phyloP scores from a whole-genome alignment of 2,888 invertebrate species.

The Megaustenia siamemsis region DNA sequence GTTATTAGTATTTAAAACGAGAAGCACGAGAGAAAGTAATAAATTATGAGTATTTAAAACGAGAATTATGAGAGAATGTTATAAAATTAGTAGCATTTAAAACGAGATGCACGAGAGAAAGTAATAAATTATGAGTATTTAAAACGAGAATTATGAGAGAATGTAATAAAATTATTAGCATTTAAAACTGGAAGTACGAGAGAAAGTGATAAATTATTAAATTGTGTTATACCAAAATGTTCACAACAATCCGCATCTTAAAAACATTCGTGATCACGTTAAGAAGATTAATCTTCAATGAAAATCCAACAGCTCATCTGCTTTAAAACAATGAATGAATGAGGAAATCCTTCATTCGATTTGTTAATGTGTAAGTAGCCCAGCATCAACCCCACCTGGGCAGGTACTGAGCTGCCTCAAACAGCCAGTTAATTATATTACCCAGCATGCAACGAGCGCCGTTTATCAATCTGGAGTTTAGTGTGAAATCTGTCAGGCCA shows the following conservation, averaged over 20 bases:
- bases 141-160: no score
- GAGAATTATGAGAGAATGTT: no score
- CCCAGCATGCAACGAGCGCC: not conserved
- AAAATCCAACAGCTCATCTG: not conserved
- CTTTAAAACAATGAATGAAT: not conserved
- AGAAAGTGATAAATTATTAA: no score
- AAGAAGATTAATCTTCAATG: not conserved
- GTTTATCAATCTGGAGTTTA: not conserved
- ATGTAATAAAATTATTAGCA: no score
- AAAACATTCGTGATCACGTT: not conserved
- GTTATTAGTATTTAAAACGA: no score
- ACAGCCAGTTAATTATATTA: slow-evolving; percentile 1
- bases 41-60: no score
- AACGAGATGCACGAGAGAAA: no score
- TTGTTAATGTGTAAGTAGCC: not conserved
- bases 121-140: no score
- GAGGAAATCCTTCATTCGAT: not conserved
- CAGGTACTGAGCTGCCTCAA: not conserved
- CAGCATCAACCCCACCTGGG: not conserved
- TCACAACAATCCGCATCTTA: not conserved
- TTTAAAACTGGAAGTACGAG: no score
- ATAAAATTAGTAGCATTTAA: no score
- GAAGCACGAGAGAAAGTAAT: no score
- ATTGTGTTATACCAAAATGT: no score
- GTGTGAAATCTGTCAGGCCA: slow-evolving; percentile 17